Percentiles rank a stretch among this genome's conserved stretches.
Evolutionary conservation across 1,140 invertebrate genomes (phyloP).

Genomic region (Anthonomus grandis): DNA sequence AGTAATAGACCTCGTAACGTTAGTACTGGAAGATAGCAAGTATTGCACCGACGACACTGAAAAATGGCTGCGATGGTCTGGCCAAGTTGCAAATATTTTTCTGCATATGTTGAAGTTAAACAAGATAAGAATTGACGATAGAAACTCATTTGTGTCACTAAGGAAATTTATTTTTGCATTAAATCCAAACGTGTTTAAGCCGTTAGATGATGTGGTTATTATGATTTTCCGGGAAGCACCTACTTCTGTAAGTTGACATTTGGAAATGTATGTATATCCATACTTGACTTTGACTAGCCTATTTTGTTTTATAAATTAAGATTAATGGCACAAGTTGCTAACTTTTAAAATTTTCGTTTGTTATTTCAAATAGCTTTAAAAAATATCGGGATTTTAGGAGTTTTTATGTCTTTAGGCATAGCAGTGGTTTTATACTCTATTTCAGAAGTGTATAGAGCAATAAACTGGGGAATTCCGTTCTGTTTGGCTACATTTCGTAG

Average conservation of each 20-base stretch:
- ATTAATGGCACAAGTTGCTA: no score
- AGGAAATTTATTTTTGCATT: constrained; percentile 66
- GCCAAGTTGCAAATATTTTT: constrained; percentile 68
- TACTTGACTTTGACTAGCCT: no score
- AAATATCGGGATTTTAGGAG: no score
- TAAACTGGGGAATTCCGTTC: no score
- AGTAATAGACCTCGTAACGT: constrained; percentile 64
- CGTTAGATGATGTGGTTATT: constrained; percentile 71
- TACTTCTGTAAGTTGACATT: constrained; percentile 54
- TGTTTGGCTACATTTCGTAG: no score
- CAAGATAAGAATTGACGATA: constrained; percentile 59
- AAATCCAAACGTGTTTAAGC: constrained; percentile 65
- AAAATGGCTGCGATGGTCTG: constrained; percentile 75
- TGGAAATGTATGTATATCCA: no score
- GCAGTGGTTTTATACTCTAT: no score
- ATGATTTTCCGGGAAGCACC: constrained; percentile 68
- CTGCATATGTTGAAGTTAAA: constrained; percentile 64
- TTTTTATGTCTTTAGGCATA: no score
- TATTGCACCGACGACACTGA: constrained; percentile 66
- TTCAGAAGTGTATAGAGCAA: no score
- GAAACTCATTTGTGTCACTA: constrained; percentile 54
- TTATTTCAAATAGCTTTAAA: no score
- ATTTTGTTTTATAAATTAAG: no score
- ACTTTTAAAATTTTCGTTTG: no score
- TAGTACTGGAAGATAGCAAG: constrained; percentile 61